Conservation (phyloP, 35 echinoderm and acorn worm species). For the Strongylocentrotus purpuratus region DNA sequence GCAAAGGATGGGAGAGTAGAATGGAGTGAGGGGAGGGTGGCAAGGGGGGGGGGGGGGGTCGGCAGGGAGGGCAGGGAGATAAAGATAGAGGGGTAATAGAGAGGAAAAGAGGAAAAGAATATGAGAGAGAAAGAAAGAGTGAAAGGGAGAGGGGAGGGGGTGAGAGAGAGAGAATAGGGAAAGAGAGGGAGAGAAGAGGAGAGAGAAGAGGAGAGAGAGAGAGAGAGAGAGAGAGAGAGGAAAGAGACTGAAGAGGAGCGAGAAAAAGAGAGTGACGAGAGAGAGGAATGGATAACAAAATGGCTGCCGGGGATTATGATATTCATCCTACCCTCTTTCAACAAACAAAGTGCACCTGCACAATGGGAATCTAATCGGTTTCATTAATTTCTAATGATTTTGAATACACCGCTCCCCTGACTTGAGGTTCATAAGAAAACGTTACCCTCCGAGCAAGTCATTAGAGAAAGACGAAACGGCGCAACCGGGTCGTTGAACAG, state of each 20-base stretch:
- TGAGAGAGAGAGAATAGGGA: not conserved
- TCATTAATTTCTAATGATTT: constrained; percentile 14
- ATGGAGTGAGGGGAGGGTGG: too few species aligned
- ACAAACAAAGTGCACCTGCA: not conserved
- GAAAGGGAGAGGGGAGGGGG: not conserved
- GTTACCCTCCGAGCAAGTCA: not conserved
- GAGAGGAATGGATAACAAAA: not conserved
- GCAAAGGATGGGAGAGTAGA: not conserved
- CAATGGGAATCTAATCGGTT: not conserved
- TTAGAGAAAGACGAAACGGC: not conserved
- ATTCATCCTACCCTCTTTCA: not conserved
- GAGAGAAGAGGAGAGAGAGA: not conserved
- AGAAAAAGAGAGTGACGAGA: not conserved
- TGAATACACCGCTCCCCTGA: not conserved
- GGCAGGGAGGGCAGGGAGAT: too few species aligned
- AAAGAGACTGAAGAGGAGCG: not conserved
- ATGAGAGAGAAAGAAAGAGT: not conserved
- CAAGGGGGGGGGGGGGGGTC: too few species aligned
- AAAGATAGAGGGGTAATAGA: not conserved
- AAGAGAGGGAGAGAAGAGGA: not conserved
- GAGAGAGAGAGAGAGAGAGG: not conserved
- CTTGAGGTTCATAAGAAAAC: not conserved
- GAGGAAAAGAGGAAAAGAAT: not conserved
- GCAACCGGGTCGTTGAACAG: not conserved
- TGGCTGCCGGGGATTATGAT: not conserved